Evolutionary conservation across 1,140 invertebrate genomes (phyloP), one percentile per base, ranked within the genome.

Genomic region (Hestina assimilis): DNA sequence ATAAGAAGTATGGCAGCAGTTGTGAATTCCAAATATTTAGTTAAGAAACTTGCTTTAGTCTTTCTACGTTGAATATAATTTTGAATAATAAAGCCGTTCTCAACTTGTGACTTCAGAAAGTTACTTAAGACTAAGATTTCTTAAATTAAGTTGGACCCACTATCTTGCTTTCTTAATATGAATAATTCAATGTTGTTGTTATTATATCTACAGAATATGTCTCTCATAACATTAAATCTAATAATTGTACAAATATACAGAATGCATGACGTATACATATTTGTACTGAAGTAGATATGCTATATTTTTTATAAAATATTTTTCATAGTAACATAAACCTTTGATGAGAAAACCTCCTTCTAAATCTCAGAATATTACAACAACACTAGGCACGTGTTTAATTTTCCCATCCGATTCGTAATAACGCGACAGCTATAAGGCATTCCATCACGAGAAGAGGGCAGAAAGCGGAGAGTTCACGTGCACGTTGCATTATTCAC

Each of bases 61-160:
- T 71, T 76, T 72, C 61, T 73, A 68, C 72, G 75, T 72, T 75
- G 73, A 82, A 81, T 84, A 80, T 85, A 80, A 83, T 87, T 83
- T 82, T 80, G 78, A 86, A 86, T 87, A 87, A 87, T 85, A 87
- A 83, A 84, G 76, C 73, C 80, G 79, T 77, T 79, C 65, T 61
- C 70, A 79, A 82, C 70, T 83, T 73, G 78, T 73, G 74, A 84
- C 78, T 83, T 83, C 72, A 84, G 78, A 72, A 73, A 83, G 72
- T 85, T 70, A 74, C 63, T 75, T 72, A 72, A 82, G 65, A 78
- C 69, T 70, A 75, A n/a, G 76, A 72, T 78, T 77, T 72, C 77
- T 70, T 74, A 67, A 66, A 76, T 77, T 76, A 79, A 83, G 70
- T 70, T 46, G 47, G 50, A 55, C 59, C 29, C 56, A 35, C 41